A percentile compares a stretch with the other conserved stretches of the same genome.
These are phyloP conservation scores for Ormia ochracea DNA, from an alignment of 2,888 invertebrate genomes.

Conservation along the genomic window DNA sequence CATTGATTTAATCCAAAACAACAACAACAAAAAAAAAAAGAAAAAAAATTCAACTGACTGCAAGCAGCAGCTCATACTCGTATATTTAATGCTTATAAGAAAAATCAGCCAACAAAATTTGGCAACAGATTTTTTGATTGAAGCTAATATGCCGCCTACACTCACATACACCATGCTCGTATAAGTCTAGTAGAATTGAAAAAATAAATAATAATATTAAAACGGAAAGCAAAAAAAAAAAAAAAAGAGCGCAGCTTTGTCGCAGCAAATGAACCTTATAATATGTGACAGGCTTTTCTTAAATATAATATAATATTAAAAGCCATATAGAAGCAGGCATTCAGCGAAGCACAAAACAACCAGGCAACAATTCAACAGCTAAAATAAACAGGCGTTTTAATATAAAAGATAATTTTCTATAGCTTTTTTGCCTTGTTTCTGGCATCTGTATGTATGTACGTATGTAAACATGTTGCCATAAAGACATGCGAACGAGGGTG, in stretches of 20 bases:
- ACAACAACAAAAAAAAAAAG: slow-evolving; percentile 23
- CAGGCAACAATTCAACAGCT: slow-evolving; percentile 52
- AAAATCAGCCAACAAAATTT: slow-evolving; percentile 48
- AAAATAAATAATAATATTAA: slow-evolving; percentile 13
- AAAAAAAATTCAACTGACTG: slow-evolving; percentile 32
- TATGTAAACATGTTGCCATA: neutral
- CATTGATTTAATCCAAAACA: slow-evolving; percentile 58
- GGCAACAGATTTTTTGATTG: slow-evolving; percentile 64
- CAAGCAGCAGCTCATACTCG: slow-evolving; percentile 19
- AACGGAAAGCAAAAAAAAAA: neutral
- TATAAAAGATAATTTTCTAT: slow-evolving; percentile 44
- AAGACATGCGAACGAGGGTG: neutral
- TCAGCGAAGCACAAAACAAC: slow-evolving; percentile 39
- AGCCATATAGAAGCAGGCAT: slow-evolving; percentile 36
- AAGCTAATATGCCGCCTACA: slow-evolving; percentile 65
- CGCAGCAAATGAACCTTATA: slow-evolving; percentile 58
- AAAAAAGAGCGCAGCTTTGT: slow-evolving; percentile 2
- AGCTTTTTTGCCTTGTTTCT: neutral
- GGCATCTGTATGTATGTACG: no score
- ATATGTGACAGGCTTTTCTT: slow-evolving; percentile 59
- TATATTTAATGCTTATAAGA: neutral
- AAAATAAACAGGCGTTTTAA: slow-evolving; percentile 59
- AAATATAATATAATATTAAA: slow-evolving; percentile 44
- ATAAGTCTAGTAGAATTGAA: slow-evolving; percentile 14
- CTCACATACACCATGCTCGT: slow-evolving; percentile 46